phyloP scores from a whole-genome alignment of 2,113 vertebrate genomes.

The Callocephalon fimbriatum region DNA sequence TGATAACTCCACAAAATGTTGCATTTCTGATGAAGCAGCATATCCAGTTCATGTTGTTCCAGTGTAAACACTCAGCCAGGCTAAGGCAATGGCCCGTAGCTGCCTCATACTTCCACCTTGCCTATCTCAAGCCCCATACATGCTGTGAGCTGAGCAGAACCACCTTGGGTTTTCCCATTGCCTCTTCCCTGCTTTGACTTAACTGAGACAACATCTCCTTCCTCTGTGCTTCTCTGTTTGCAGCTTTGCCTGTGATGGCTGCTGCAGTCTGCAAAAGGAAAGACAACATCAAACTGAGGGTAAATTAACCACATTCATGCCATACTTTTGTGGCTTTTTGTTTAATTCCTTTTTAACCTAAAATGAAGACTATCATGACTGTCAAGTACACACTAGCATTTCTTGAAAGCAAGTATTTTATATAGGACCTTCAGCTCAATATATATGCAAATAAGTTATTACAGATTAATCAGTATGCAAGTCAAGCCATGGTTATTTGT shows the following conservation, averaged over 20 bases:
- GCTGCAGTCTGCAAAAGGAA: background rate
- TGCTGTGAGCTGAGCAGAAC: background rate
- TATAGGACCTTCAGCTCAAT: slow-evolving; percentile 12
- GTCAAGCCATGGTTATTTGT: background rate
- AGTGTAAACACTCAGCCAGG: background rate
- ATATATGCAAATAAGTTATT: slow-evolving; percentile 39
- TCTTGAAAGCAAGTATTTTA: slow-evolving; percentile 16
- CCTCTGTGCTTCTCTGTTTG: background rate
- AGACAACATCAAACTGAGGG: background rate
- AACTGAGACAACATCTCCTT: background rate
- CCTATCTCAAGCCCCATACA: accelerated
- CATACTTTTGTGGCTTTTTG: background rate
- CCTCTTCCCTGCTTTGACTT: background rate
- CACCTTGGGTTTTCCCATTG: accelerated
- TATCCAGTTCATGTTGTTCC: background rate
- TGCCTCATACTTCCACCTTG: background rate
- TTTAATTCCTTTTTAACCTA: slow-evolving; percentile 29
- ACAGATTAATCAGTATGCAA: slow-evolving; percentile 45
- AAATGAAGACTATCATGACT: background rate
- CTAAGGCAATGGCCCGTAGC: background rate
- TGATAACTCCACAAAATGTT: background rate
- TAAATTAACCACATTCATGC: background rate
- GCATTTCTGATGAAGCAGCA: background rate
- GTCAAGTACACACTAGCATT: background rate
- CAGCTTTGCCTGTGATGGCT: background rate